Evolutionary conservation across 2,888 invertebrate genomes (phyloP).

Genomic region (Drosophila trichaetosa): DNA sequence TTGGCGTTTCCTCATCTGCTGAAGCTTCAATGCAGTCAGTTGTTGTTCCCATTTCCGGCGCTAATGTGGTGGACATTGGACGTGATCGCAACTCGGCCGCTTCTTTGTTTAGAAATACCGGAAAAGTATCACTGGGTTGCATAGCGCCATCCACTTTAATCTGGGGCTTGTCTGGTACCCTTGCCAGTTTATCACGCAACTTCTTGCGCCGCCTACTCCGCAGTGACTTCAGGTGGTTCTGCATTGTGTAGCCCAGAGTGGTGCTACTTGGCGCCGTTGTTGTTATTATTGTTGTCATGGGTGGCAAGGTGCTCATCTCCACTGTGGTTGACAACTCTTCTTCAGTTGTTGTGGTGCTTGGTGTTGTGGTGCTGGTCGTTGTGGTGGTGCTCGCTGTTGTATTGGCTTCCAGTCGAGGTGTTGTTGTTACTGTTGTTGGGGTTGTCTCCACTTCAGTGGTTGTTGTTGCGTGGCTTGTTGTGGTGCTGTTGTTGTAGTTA

Average conservation of each 20-base stretch:
- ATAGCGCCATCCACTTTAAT: constrained; percentile 57
- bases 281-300: neutral
- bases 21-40: constrained; percentile 35
- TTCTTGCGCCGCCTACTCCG: constrained; percentile 10
- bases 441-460: constrained; percentile 13
- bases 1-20: constrained; percentile 12
- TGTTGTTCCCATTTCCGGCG: constrained; percentile 20
- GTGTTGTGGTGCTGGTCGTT: neutral
- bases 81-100: constrained; percentile 24
- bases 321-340: constrained; percentile 9
- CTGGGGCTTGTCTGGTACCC: constrained; percentile 61
- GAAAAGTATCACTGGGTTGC: constrained; percentile 57
- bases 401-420: neutral
- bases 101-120: constrained; percentile 46
- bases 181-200: neutral
- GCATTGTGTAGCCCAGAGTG: neutral
- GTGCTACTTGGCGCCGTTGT: neutral
- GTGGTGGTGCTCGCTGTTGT: neutral
- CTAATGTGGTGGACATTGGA: constrained; percentile 15
- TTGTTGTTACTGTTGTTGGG: neutral
- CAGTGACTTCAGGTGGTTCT: constrained; percentile 30
- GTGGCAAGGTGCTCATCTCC: neutral
- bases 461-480: constrained; percentile 8
- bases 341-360: constrained; percentile 18
- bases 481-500: neutral